Conservation (phyloP, 1,140 invertebrate genomes). For the Cherax quadricarinatus region DNA sequence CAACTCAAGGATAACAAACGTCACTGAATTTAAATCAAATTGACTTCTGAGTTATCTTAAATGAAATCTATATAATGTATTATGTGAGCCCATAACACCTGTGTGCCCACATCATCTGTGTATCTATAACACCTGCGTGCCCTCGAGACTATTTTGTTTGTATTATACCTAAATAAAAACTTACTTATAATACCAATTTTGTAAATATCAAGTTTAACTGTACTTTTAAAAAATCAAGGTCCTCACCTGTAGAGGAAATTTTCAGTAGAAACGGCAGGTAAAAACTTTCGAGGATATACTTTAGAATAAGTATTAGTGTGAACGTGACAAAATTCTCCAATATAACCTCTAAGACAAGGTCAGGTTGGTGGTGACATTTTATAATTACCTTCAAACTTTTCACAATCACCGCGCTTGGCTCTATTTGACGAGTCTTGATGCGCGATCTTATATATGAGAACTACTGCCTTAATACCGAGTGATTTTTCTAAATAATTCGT, state of each 20-base stretch:
- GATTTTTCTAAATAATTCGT: not conserved
- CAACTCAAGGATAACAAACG: not conserved
- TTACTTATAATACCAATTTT: not conserved
- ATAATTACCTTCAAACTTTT: conserved; percentile 69
- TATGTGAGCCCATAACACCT: too few species aligned
- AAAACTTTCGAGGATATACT: not conserved
- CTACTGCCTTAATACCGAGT: too few species aligned
- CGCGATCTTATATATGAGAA: conserved; percentile 20
- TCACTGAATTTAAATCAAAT: too few species aligned
- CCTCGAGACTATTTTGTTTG: too few species aligned
- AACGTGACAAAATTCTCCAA: conserved; percentile 37
- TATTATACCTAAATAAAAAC: not conserved
- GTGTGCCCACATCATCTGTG: too few species aligned
- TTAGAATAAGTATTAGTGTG: not conserved
- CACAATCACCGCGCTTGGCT: conserved; percentile 51
- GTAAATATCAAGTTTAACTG: conserved; percentile 3
- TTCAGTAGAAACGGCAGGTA: not conserved
- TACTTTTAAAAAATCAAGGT: not conserved
- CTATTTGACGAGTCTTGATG: conserved; percentile 27
- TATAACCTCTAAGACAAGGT: conserved; percentile 28
- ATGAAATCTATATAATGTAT: too few species aligned
- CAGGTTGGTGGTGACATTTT: conserved; percentile 59
- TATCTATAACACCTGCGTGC: too few species aligned
- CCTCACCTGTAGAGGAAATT: not conserved
- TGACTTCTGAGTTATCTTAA: too few species aligned